Evolutionary conservation across 2,888 invertebrate species (phyloP), one percentile per base, ranked within the genome.

Genomic region (Smittia aterrima): DNA sequence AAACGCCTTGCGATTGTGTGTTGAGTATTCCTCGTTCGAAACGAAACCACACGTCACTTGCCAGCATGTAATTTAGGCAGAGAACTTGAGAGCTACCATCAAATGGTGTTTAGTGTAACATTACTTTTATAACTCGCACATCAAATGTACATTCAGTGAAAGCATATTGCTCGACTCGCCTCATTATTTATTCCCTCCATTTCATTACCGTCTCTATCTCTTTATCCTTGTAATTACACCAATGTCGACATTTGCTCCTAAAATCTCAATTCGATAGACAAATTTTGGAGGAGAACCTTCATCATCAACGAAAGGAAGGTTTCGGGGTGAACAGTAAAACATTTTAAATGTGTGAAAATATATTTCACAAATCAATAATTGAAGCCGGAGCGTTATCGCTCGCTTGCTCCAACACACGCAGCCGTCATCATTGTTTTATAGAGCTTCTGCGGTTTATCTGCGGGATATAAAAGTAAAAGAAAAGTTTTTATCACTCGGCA

Each of bases 401-500:
- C n/a, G 9, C 32, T 32, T n/a, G n/a, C n/a, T 32, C 32, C 32
- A 32, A 32, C 32, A 32, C 32, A 32, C 3, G 32, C 32, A 32
- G 32, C 32, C 32, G 32, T 32, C 32, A 32, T 32, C 32, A 32
- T 70, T 70, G 70, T 70, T 70, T 70, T 70, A 70, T 53, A 53
- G 53, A 27, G 70, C 67, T 67, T 70, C 53, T 70, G 41, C 53
- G 70, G 53, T 70, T 70, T 70, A 70, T 70, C 70, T 70, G 20
- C 2, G 58, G 58, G 54, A n/a, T 53, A 32, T 32, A 27, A 27
- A 64, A 64, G 11, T 25, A 64, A 27, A 64, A 64, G 24, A 25
- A 25, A 64, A 64, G n/a, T 11, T 64, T 20, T 24, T 66, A 66
- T 66, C 32, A 32, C 38, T 66, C 66, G 32, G 27, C 66, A n/a